phyloP scores from a whole-genome alignment of 2,888 invertebrate species.

The Leucophenga maculata region DNA sequence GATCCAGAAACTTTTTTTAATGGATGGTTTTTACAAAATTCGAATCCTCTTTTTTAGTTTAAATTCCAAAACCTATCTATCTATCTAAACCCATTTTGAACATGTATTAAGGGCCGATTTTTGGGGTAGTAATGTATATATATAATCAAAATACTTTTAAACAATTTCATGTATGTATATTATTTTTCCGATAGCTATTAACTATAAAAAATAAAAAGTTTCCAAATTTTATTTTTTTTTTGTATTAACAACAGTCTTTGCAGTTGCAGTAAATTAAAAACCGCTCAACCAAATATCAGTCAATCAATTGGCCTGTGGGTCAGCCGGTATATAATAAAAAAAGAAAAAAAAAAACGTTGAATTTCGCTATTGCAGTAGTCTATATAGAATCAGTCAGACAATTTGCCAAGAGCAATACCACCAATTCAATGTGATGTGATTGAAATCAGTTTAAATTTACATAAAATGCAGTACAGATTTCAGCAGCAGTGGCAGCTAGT shows the following conservation, averaged over 20 bases:
- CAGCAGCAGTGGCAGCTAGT: background rate
- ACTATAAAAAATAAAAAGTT: background rate
- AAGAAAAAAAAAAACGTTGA: background rate
- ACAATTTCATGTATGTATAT: too few species aligned
- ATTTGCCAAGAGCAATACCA: slow-evolving; percentile 23
- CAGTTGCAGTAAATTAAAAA: slow-evolving; percentile 6
- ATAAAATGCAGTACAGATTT: slow-evolving; percentile 17
- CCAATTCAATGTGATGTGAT: slow-evolving; percentile 18
- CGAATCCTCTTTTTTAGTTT: too few species aligned
- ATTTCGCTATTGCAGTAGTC: background rate
- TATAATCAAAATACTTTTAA: too few species aligned
- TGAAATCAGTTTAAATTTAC: slow-evolving; percentile 22
- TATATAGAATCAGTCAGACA: slow-evolving; percentile 13
- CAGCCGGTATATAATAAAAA: background rate
- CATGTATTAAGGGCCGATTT: too few species aligned
- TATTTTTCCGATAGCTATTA: too few species aligned
- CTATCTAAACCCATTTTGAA: too few species aligned
- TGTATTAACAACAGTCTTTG: too few species aligned
- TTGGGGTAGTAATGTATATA: too few species aligned
- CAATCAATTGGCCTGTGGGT: slow-evolving; percentile 7
- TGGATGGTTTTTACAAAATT: too few species aligned
- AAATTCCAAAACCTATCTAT: too few species aligned
- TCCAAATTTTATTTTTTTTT: too few species aligned
- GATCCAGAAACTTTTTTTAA: too few species aligned
- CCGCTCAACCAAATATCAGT: slow-evolving; percentile 10